Evolutionary conservation across 2,888 invertebrate genomes (phyloP), one percentile per base, ranked within the genome.

Genomic region (Cynaeus angustus): DNA sequence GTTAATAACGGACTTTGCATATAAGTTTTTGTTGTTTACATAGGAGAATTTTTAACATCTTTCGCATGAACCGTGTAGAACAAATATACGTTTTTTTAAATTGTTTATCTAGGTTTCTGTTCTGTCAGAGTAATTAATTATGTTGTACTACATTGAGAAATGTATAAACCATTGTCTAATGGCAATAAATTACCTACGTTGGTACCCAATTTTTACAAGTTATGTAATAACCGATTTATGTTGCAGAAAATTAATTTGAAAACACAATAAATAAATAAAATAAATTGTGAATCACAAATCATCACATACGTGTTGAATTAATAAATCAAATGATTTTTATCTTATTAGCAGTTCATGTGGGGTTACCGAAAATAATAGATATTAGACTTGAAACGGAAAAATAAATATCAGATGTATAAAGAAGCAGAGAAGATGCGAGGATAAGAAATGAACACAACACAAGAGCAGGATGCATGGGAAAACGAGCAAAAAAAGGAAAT

Each of bases 1-100:
- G 12, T 41, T 41, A 10, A 41, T 41, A 41, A 41, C 41, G 4
- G 10, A 50, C 28, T 50, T 50, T 10, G 21, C 45, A 28, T 28
- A 28, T 33, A 7, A n/a, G 33, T n/a, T 9, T 9, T 43, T 21
- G 1, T 1, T 21, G 4, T 21, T 21, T 21, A 21, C 21, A 21
- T n/a, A n/a, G n/a, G n/a, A n/a, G n/a, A n/a, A n/a, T 21, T 4
- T 21, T 4, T 21, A 4, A 21, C 1, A 4, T 21, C 21, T 21
- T 21, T 21, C 4, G 21, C 4, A 21, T 21, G 21, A 21, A 21
- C 21, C 21, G 21, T 21, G 21, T 3, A 21, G 21, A 21, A 21
- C 21, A 21, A 21, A 21, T 21, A 21, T 21, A 3, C 1, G 2
- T 43, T 43, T 10, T 43, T 12, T 13, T 6, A 3, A 43, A 12